Percentiles rank a stretch among this genome's conserved stretches.
These are phyloP conservation scores for Heliconius charithonia DNA, from an alignment of 2,888 invertebrate species.

Conservation along the genomic window DNA sequence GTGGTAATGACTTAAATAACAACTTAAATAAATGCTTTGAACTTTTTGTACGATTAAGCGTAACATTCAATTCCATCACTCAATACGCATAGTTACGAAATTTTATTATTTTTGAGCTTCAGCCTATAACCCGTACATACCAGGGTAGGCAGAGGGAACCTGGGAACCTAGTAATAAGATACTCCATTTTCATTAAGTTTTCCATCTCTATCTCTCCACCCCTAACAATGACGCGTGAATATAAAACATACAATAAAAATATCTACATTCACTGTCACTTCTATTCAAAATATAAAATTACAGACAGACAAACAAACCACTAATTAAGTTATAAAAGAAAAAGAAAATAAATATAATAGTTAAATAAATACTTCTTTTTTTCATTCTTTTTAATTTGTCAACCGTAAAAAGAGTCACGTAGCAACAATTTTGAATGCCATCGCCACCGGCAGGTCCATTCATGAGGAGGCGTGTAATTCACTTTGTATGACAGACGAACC, in stretches of 20 bases:
- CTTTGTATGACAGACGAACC: conserved; percentile 32
- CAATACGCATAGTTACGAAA: too few relatives aligned
- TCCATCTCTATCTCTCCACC: too few relatives aligned
- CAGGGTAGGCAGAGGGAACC: too few relatives aligned
- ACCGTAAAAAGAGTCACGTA: conserved; percentile 21
- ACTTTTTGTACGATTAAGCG: neutral
- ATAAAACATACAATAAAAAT: too few relatives aligned
- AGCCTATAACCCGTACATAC: too few relatives aligned
- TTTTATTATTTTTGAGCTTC: too few relatives aligned
- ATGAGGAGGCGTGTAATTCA: conserved; percentile 25
- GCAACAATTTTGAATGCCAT: neutral
- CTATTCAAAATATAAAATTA: neutral
- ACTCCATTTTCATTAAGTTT: too few relatives aligned
- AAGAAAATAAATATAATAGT: neutral
- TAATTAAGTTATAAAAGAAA: conserved; percentile 13
- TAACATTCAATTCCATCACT: neutral
- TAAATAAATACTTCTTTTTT: neutral
- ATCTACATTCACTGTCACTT: too few relatives aligned
- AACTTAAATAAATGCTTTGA: too few relatives aligned
- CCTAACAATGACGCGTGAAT: too few relatives aligned
- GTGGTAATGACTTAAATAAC: too few relatives aligned
- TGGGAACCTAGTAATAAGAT: too few relatives aligned
- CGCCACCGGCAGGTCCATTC: conserved; percentile 14
- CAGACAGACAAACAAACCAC: conserved; percentile 2
- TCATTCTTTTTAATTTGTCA: conserved; percentile 6